Conservation (phyloP, 2,797 vertebrate genomes). For the Lutjanus campechanus region DNA sequence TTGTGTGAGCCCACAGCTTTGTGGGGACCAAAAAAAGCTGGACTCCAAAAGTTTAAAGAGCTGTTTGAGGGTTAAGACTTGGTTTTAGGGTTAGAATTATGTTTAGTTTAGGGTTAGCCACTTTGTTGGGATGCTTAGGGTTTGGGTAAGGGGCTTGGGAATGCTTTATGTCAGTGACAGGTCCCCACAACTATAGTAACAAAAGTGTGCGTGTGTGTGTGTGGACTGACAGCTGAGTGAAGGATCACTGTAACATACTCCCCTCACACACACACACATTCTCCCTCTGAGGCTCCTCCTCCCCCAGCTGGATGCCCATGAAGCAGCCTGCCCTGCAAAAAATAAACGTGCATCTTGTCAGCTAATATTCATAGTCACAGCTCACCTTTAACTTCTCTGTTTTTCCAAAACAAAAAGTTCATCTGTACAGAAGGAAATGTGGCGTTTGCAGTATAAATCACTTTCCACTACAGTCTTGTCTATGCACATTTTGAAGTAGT, state of each 20-base stretch:
- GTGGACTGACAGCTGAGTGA: slow-evolving; percentile 21
- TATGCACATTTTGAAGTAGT: too few species aligned
- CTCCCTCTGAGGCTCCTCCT: neutral
- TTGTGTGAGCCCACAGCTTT: neutral
- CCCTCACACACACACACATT: neutral
- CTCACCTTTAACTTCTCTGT: neutral
- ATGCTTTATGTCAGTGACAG: too few species aligned
- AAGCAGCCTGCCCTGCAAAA: slow-evolving; percentile 8
- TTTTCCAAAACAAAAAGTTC: neutral
- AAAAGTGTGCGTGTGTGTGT: slow-evolving; percentile 5
- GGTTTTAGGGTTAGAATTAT: too few species aligned
- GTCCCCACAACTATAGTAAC: neutral
- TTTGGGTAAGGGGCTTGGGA: too few species aligned
- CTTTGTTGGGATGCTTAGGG: too few species aligned
- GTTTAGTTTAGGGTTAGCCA: too few species aligned
- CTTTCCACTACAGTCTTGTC: too few species aligned
- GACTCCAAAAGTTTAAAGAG: too few species aligned
- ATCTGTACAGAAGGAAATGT: too few species aligned
- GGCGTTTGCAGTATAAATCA: too few species aligned
- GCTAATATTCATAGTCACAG: neutral
- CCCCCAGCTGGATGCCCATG: slow-evolving; percentile 2
- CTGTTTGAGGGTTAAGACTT: neutral
- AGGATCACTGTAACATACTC: slow-evolving; percentile 2
- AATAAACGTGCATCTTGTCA: neutral
- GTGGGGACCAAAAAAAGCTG: neutral